Evolutionary conservation across 2,113 vertebrate species (phyloP), one percentile per base, ranked within the genome.

Genomic region (Nicator chloris): DNA sequence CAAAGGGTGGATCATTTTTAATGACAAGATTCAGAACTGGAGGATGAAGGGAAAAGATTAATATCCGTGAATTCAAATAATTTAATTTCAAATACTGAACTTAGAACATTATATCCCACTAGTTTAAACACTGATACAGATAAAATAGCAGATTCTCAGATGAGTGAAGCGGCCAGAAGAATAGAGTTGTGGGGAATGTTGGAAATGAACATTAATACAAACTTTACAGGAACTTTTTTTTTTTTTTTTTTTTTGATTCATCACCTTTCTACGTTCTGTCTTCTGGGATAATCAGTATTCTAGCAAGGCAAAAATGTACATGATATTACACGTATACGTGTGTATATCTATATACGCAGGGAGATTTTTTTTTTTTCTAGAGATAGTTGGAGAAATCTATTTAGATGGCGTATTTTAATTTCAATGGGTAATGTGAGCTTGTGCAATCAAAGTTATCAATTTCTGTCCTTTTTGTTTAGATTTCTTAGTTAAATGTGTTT

Each of bases 401-500:
- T 81, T 91, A 69, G 88, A 37, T 44, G 69, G 33, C 4, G 5
- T 70, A 91, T 97, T 95, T 87, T 93, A 95, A 97, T 97, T 97
- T 94, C 86, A 95, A 88, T 87, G 95, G 84, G 72, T 85, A 95
- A 91, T 82, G 82, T 88, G 94, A 88, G 92, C 61, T 78, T 90
- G 77, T 78, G 93, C 86, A 93, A 95, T 95, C 97, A 97, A 96
- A 97, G 84, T 94, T 94, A 95, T 96, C 97, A 93, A 95, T 97
- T 97, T 97, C 90, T 95, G 83, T 86, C 92, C 78, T 87, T 96
- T 95, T 97, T 97, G 93, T 97, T 96, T 96, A 93, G 93, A 87
- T 95, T 97, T 94, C 94, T 97, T 90, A 92, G 94, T 96, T 96
- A 97, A 98, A 96, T 87, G 88, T 97, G 92, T 97, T 95, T 97